Evolutionary conservation across 2,113 vertebrate species (phyloP).

Genomic region (Passer domesticus): DNA sequence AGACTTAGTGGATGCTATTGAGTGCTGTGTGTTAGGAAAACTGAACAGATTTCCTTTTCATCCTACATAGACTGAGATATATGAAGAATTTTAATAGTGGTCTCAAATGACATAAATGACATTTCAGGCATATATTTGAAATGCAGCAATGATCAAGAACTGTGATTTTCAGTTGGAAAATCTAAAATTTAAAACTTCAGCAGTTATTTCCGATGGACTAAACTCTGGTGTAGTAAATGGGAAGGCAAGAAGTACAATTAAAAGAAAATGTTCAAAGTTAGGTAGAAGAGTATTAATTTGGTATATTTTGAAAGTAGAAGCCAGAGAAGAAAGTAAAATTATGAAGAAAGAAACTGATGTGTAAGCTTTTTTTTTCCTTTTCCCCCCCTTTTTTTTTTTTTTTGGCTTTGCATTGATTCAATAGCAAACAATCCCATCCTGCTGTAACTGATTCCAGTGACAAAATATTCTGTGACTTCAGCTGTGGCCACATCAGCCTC

Average conservation of each 20-base stretch:
- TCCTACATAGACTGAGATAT: background rate
- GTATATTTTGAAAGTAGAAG: background rate
- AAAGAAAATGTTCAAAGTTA: background rate
- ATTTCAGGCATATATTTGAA: background rate
- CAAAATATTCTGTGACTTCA: background rate
- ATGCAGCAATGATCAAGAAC: background rate
- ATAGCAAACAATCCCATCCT: background rate
- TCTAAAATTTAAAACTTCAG: background rate
- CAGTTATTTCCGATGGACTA: background rate
- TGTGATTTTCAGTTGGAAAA: background rate
- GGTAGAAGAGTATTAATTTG: background rate
- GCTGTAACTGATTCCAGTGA: background rate
- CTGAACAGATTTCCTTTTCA: background rate
- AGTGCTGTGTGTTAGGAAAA: background rate
- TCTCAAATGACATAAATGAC: background rate
- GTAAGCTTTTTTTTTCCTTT: background rate
- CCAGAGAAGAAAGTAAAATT: background rate
- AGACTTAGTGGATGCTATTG: background rate
- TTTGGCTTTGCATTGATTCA: background rate
- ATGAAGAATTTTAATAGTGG: background rate
- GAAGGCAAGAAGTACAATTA: background rate
- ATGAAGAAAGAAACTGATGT: background rate
- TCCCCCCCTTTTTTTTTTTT: background rate
- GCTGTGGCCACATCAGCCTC: background rate
- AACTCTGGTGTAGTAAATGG: background rate